phyloP scores from a whole-genome alignment of 2,888 invertebrate genomes.

The Drosophila buzzatii region DNA sequence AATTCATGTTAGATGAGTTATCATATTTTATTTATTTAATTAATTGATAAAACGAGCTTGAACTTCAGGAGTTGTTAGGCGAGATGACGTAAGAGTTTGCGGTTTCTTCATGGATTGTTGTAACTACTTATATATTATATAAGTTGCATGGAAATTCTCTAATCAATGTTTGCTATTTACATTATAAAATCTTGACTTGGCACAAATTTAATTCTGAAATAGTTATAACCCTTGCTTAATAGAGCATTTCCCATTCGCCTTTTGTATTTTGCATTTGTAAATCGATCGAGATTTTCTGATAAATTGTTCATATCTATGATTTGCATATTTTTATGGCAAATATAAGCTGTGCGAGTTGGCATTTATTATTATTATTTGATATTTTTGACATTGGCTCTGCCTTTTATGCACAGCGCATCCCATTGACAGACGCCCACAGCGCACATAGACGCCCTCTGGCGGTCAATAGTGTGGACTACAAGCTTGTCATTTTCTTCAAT shows the following conservation, averaged over 20 bases:
- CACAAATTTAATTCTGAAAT: background rate
- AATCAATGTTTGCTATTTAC: background rate
- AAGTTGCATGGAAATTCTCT: background rate
- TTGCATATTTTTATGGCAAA: conserved; percentile 56
- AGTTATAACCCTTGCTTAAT: background rate
- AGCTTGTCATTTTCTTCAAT: conserved; percentile 51
- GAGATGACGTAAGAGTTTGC: background rate
- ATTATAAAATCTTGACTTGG: background rate
- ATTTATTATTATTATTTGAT: background rate
- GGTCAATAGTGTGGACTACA: conserved; percentile 13
- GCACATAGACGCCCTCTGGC: conserved; percentile 30
- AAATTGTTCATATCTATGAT: conserved; percentile 28
- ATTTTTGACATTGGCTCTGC: conserved; percentile 58
- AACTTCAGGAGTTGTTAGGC: too few species aligned
- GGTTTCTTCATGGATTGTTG: background rate
- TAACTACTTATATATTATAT: background rate
- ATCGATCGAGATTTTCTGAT: background rate
- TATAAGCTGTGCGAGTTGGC: conserved; percentile 24
- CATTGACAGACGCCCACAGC: conserved; percentile 28
- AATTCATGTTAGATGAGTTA: conserved; percentile 2
- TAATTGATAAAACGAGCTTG: background rate
- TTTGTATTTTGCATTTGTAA: conserved; percentile 8
- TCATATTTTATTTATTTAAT: background rate
- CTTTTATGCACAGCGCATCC: conserved; percentile 14
- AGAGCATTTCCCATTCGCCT: conserved; percentile 3